Evolutionary conservation across 2,797 vertebrate species (phyloP).

Genomic region (Fringilla coelebs): DNA sequence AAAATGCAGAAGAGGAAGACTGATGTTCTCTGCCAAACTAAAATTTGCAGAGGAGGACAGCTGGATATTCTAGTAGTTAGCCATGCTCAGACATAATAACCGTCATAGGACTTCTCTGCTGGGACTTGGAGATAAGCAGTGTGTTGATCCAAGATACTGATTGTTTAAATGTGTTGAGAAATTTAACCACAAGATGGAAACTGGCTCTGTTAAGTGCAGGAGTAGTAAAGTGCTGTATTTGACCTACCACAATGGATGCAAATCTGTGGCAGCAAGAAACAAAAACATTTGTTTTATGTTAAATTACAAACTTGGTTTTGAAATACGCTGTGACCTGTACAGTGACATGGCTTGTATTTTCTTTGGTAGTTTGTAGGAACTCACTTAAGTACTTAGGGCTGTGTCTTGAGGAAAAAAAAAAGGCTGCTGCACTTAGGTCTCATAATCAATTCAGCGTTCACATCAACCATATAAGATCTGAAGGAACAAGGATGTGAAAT

Average conservation of each 20-base stretch:
- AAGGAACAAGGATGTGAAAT: neutral
- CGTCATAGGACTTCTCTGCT: neutral
- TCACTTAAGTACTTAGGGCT: neutral
- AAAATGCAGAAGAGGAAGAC: neutral
- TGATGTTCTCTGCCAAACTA: neutral
- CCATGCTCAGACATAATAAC: constrained; percentile 16
- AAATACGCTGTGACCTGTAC: neutral
- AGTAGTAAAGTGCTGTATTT: neutral
- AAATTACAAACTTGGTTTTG: neutral
- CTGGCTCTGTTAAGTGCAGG: neutral
- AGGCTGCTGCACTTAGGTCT: neutral
- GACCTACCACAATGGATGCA: neutral
- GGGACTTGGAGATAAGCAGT: constrained; percentile 30
- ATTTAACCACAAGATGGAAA: constrained; percentile 19
- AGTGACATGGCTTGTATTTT: neutral
- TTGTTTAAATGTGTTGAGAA: constrained; percentile 22
- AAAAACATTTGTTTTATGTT: neutral
- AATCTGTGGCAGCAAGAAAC: neutral
- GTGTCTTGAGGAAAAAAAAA: neutral
- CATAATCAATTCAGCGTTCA: neutral
- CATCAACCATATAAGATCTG: neutral
- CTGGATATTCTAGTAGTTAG: constrained; percentile 4
- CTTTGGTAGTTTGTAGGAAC: neutral
- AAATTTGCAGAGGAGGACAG: neutral
- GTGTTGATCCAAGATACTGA: constrained; percentile 34